These are phyloP conservation scores for Dinomys branickii DNA, from an alignment of 2,113 vertebrate species.

Conservation along the genomic window DNA sequence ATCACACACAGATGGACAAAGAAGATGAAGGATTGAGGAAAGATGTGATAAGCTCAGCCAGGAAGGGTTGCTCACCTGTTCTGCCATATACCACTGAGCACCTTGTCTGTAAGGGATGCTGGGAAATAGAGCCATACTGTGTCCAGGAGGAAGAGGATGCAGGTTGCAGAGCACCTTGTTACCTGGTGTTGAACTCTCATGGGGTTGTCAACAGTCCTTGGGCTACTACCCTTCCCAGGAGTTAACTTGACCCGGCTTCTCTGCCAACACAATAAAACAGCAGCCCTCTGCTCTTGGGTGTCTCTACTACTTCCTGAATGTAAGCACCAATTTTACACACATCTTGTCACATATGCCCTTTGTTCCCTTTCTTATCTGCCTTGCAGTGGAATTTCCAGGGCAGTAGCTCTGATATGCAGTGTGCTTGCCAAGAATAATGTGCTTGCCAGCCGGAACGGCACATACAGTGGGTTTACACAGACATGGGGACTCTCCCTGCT, in stretches of 20 bases:
- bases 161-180: background rate
- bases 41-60: too few relatives aligned
- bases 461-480: background rate
- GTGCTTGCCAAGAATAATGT: background rate
- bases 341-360: background rate
- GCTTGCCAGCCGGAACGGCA: background rate
- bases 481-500: background rate
- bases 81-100: background rate
- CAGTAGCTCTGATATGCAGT: background rate
- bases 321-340: background rate
- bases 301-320: background rate
- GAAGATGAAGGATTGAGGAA: background rate
- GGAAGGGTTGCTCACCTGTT: background rate
- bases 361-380: background rate
- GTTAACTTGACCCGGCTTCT: background rate
- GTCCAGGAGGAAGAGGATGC: background rate
- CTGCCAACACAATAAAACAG: background rate
- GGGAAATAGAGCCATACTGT: background rate
- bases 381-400: background rate
- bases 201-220: too few relatives aligned
- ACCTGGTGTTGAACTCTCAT: background rate
- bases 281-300: background rate
- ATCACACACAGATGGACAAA: background rate
- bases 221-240: background rate
- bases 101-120: background rate